Conservation (phyloP, 1,140 invertebrate species). For the Eurosta solidaginis region DNA sequence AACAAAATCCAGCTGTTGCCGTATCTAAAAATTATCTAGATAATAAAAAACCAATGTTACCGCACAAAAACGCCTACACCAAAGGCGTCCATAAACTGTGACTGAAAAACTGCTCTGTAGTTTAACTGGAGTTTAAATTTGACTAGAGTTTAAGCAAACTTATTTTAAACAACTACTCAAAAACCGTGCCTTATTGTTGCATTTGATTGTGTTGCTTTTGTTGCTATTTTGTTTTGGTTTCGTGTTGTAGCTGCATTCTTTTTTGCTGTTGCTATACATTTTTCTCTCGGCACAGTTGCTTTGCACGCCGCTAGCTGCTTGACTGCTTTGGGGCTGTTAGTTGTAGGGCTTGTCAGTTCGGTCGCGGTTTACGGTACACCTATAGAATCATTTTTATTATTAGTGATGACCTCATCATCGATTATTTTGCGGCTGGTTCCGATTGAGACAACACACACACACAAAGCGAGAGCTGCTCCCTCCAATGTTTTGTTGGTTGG, state of each 20-base stretch:
- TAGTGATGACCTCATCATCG: slow-evolving; percentile 60
- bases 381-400: slow-evolving; percentile 58
- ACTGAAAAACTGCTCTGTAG: too few relatives aligned
- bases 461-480: too few relatives aligned
- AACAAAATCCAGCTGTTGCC: too few relatives aligned
- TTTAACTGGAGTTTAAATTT: too few relatives aligned
- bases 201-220: background rate
- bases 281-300: background rate
- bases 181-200: background rate
- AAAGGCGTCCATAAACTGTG: too few relatives aligned
- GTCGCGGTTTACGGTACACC: background rate
- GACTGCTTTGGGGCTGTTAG: background rate
- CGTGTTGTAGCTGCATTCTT: background rate
- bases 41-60: too few relatives aligned
- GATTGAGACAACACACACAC: slow-evolving; percentile 55
- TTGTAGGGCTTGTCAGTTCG: background rate
- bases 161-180: too few relatives aligned
- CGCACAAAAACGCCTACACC: too few relatives aligned
- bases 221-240: slow-evolving; percentile 8
- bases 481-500: background rate
- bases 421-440: slow-evolving; percentile 54
- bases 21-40: too few relatives aligned
- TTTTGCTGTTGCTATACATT: too few relatives aligned
- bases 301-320: background rate
- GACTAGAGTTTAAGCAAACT: background rate